Percentiles rank a stretch among this genome's conserved stretches.
Conservation (phyloP, 2,797 vertebrate genomes). For the Propithecus perrieri region DNA sequence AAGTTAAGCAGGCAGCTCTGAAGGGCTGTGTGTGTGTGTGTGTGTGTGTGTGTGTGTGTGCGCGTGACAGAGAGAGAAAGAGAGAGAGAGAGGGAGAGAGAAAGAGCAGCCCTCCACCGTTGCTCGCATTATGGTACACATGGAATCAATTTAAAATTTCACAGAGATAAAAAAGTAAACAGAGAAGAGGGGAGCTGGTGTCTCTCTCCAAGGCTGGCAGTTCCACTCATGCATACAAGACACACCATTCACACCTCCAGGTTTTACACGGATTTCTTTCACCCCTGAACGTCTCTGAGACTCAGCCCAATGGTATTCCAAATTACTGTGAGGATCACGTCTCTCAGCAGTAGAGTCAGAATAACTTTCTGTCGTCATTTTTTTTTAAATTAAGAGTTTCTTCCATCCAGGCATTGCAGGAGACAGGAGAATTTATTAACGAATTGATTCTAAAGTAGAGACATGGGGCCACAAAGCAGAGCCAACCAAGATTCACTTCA, state of each 20-base stretch:
- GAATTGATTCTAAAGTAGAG: slow-evolving; percentile 62
- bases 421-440: slow-evolving; percentile 75
- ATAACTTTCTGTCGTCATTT: neutral
- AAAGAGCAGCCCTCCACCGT: slow-evolving; percentile 74
- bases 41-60: slow-evolving; percentile 83
- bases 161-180: slow-evolving; percentile 23
- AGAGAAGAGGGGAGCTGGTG: neutral
- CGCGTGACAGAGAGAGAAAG: slow-evolving; percentile 61
- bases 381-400: neutral
- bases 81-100: slow-evolving; percentile 12
- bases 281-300: neutral
- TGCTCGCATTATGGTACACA: slow-evolving; percentile 82
- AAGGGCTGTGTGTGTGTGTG: slow-evolving; percentile 78
- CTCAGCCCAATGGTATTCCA: neutral
- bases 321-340: neutral
- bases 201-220: neutral
- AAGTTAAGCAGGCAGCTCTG: slow-evolving; percentile 77
- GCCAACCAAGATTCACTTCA: slow-evolving; percentile 9
- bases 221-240: neutral
- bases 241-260: neutral
- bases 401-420: neutral
- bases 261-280: neutral
- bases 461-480: neutral
- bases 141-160: slow-evolving; percentile 87
- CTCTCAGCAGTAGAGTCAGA: neutral